Base-by-base conservation (phyloP, 2,113 vertebrate genomes). In the Orthonyx spaldingii region DNA sequence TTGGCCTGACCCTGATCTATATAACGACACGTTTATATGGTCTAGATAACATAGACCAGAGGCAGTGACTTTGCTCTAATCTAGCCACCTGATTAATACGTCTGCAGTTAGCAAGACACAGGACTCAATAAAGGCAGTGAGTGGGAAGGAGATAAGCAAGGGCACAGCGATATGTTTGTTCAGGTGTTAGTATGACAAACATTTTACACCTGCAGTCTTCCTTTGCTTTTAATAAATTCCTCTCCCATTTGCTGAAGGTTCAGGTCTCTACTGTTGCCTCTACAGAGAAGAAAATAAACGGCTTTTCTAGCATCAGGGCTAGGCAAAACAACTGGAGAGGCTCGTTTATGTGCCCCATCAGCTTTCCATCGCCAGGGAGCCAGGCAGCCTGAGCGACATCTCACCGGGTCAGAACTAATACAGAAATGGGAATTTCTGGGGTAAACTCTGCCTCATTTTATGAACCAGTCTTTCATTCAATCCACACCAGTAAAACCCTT, bases 61-160 rank as follows among this genome's bases (percentile, higher is more conserved):
- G 37, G 50, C 89, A 83, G 53, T 74, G 87, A 72, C 89, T 94
- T 91, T 61, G 66, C 39, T 72, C 28, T 83, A 39, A 87, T 78
- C 89, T 75, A 91, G 60, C 57, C 46, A 65, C 55, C 81, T 93
- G 91, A 90, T 91, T 89, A 93, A 77, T 61, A 47, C 1, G 33
- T 57, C 91, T 94, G 80, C 92, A 90, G 90, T 47, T 81, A 71
- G 84, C 94, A 87, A 91, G 64, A 70, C 19, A 9, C 37, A 15
- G 59, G 55, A 57, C 53, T 89, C 89, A 82, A 79, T 72, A 76
- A 92, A 89, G 49, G 80, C 55, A 68, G 46, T 16, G 78, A 96
- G 94, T 44, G 30, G 60, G 80, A 92, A 86, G 69, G 69, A 96
- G 93, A 97, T 96, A 96, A 95, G 91, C 60, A 92, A 94, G 65